Base-by-base conservation (phyloP, 2,888 invertebrate species). In the Pocota personata region DNA sequence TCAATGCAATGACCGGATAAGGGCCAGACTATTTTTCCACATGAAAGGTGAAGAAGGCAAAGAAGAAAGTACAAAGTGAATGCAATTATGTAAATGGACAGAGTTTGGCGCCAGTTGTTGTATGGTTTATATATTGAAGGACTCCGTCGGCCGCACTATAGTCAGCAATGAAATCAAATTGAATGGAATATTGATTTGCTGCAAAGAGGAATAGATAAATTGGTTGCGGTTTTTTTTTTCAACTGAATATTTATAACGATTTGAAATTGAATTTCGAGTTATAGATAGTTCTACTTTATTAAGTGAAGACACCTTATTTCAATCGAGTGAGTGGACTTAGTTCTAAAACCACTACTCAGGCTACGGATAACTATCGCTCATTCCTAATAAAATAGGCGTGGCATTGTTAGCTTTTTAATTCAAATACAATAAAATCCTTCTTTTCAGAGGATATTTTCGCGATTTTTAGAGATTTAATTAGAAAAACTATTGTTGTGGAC, bases 41-140 rank as follows among this genome's bases (percentile, higher is more conserved):
- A 50, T 79, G 71, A 67, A 66, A 43, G 58, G 7, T 27, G 2
- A 62, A 72, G 30, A 46, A 62, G 21, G 8, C 40, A 12, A 43
- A 27, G 30, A 14, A 14, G 3, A 57, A 50, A 10, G 40, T 60
- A 10, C 71, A 76, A 77, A 72, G 72, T 37, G 82, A 83, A 83
- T 78, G 78, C 78, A 78, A 83, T 83, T 83, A 83, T 83, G 82
- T 73, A 83, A 83, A 83, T 83, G 82, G 77, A 78, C 52, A 46
- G 78, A 43, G 52, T 67, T 66, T 55, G 66, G 64, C 66, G 67
- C 72, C 78, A 83, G 78, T 83, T 83, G 72, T 83, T 78, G 82
- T 72, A 77, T 72, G 72, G 72, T 64, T 60, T 66, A 71, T 83
- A 58, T 67, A 24, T 66, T 19, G 40, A 71, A 76, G 69, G 57